A percentile compares a stretch with the other conserved stretches of the same genome.
Evolutionary conservation across 2,113 vertebrate species (phyloP).

Genomic region (Cyanocitta stelleri): DNA sequence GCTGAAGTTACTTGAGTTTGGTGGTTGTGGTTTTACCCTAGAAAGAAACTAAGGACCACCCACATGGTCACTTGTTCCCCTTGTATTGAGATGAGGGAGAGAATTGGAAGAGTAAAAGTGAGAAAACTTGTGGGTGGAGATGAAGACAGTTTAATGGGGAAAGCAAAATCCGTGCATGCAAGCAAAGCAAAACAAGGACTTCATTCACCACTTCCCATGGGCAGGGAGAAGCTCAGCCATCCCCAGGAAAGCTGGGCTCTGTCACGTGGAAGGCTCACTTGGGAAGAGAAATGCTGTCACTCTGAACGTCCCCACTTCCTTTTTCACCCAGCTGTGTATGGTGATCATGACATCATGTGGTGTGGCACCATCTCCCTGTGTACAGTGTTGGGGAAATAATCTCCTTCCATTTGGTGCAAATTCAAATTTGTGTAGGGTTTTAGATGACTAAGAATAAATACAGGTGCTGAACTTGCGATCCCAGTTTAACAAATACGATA

Average conservation of each 20-base stretch:
- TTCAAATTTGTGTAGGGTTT: neutral
- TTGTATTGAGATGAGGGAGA: neutral
- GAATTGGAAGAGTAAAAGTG: neutral
- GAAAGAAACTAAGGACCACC: neutral
- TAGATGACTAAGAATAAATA: neutral
- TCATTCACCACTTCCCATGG: neutral
- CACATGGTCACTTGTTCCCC: neutral
- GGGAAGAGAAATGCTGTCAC: neutral
- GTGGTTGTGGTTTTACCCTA: neutral
- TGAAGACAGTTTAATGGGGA: neutral
- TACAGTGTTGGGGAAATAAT: neutral
- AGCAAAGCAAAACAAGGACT: neutral
- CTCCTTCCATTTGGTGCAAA: neutral
- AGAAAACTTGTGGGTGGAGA: neutral
- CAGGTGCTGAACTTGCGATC: neutral
- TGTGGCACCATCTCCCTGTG: neutral
- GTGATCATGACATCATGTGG: neutral
- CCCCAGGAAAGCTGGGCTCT: neutral
- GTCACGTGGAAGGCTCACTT: neutral
- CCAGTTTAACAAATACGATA: neutral
- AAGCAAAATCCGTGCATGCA: neutral
- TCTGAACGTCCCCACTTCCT: neutral
- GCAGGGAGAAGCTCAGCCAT: neutral
- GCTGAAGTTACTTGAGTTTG: neutral
- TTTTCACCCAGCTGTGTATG: neutral